These are phyloP conservation scores for Plestiodon gilberti DNA, from an alignment of 2,113 vertebrate species.

Conservation along the genomic window DNA sequence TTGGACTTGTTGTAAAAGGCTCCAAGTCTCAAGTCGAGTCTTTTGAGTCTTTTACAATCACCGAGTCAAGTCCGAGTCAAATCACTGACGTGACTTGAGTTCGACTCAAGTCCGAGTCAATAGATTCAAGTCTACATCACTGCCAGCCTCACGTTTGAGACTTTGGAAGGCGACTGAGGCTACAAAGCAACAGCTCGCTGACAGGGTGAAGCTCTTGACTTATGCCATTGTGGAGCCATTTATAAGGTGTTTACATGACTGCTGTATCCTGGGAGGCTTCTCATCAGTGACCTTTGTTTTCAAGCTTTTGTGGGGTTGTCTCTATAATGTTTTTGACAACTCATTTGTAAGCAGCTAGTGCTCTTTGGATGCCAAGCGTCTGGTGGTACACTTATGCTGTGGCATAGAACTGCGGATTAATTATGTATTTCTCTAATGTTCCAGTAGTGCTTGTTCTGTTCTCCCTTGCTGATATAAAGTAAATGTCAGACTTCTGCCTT, in stretches of 20 bases:
- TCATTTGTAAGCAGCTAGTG: slow-evolving; percentile 47
- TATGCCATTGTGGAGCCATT: slow-evolving; percentile 29
- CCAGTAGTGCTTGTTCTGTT: not conserved
- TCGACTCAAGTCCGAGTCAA: not conserved
- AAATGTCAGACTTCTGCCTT: slow-evolving; percentile 13
- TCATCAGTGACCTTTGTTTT: slow-evolving; percentile 6
- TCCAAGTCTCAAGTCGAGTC: too few relatives aligned
- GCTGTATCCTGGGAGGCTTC: slow-evolving; percentile 21
- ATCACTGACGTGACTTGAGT: too few relatives aligned
- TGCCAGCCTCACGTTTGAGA: not conserved
- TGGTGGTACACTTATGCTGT: slow-evolving; percentile 30
- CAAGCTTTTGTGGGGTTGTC: not conserved
- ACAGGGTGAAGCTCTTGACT: slow-evolving; percentile 29
- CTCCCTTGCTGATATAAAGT: slow-evolving; percentile 32
- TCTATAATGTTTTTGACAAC: slow-evolving; percentile 35
- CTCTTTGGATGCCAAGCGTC: slow-evolving; percentile 52
- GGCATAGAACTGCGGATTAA: slow-evolving; percentile 56
- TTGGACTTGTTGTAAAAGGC: too few relatives aligned
- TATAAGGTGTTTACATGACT: slow-evolving; percentile 42
- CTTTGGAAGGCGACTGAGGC: slow-evolving; percentile 24
- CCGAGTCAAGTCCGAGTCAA: too few relatives aligned
- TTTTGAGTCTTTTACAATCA: too few relatives aligned
- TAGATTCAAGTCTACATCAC: too few relatives aligned
- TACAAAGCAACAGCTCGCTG: not conserved
- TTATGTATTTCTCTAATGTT: slow-evolving; percentile 56